Evolutionary conservation across 1,140 invertebrate genomes (phyloP), one percentile per base, ranked within the genome.

Genomic region (Chironomus tepperi): DNA sequence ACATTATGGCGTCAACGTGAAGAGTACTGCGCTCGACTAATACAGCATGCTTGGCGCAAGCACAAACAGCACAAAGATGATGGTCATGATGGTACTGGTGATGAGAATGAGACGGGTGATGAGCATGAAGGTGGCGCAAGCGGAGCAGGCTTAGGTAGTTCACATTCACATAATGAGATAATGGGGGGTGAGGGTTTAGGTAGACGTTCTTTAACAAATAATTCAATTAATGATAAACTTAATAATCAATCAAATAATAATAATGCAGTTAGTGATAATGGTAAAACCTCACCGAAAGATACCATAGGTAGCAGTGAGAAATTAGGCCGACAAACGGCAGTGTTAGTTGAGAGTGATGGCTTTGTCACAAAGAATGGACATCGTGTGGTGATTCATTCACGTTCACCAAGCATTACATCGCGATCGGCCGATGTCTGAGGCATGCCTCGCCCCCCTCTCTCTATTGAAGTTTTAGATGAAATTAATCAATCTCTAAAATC

Each of bases 1-100:
- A 98, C 95, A 15, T 84, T 98, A 43, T 96, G 93, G 92, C 86
- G 96, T 73, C 96, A 98, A 84, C 88, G 96, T 43, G 96, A 98
- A 83, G 95, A 97, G 81, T 97, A 97, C 83, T 97, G 95, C 84
- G 96, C 96, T 75, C 87, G 93, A 75, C 88, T 98, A 19, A 98
- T 98, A 78, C 96, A 98, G 84, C 92, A 93, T 79, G 94, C 94
- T 73, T 98, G 95, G 94, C 87, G 92, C 21, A 92, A 92, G 81
- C 92, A 94, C 81, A 92, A 93, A 79, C 86, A 89, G 80, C 88
- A 89, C 76, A 86, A 86, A 76, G 84, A 85, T 47, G 84, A 85
- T 76, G 85, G 84, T 43, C 84, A 83, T 74, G 84, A 84, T 73
- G 84, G 83, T 77, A 84, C 85, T 73, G 83, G 84, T 67, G 79